These are phyloP conservation scores for Philopedon plagiatum DNA, from an alignment of 2,888 invertebrate species.

Conservation along the genomic window DNA sequence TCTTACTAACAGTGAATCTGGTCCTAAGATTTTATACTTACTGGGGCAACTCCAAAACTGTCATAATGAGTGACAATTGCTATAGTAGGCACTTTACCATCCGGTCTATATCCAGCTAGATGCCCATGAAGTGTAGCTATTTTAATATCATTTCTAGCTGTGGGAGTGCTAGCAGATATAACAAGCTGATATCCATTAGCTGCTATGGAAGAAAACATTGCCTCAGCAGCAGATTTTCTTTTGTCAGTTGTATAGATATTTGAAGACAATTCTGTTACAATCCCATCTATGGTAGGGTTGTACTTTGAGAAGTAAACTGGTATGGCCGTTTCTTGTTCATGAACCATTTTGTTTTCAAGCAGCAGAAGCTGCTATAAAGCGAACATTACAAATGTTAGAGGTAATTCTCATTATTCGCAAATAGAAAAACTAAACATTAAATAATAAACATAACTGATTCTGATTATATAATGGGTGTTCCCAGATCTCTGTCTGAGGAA, in stretches of 20 bases:
- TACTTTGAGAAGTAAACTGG: conserved; percentile 92
- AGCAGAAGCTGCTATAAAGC: conserved; percentile 77
- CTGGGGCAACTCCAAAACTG: conserved; percentile 90
- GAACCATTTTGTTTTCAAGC: conserved; percentile 85
- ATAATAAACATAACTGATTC: too few species aligned
- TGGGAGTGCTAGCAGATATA: conserved; percentile 81
- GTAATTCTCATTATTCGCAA: too few species aligned
- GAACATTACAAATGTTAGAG: background rate
- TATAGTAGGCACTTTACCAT: conserved; percentile 82
- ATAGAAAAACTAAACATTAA: too few species aligned
- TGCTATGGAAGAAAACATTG: conserved; percentile 88
- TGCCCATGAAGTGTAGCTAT: conserved; percentile 91
- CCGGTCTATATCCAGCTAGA: conserved; percentile 80
- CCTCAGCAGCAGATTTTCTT: conserved; percentile 85
- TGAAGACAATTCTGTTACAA: conserved; percentile 82
- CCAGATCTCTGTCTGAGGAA: too few species aligned
- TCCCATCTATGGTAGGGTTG: conserved; percentile 80
- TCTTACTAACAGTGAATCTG: too few species aligned
- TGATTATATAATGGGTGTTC: too few species aligned
- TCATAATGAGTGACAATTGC: conserved; percentile 95
- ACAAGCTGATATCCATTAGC: conserved; percentile 97
- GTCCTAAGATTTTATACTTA: conserved; percentile 72
- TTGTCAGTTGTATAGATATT: conserved; percentile 79
- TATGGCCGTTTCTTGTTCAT: conserved; percentile 81
- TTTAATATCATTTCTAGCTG: conserved; percentile 83